phyloP scores from a whole-genome alignment of 2,113 vertebrate species.

The Sylvilagus bachmani region DNA sequence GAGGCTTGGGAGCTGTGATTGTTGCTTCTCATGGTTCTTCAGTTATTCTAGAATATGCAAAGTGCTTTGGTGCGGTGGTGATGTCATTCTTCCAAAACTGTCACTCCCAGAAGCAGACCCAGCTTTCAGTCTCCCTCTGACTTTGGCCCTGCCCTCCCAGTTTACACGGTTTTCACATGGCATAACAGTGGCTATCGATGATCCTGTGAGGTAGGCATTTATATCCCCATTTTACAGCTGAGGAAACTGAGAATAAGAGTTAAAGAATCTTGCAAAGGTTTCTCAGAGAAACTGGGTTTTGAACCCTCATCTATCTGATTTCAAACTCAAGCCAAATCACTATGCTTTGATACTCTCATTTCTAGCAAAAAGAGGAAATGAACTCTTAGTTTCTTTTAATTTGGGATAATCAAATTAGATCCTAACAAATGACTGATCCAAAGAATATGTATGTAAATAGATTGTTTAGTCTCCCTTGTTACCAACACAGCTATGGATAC shows the following conservation, averaged over 20 bases:
- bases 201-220: not conserved
- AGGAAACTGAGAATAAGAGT: not conserved
- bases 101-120: not conserved
- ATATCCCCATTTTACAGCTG: not conserved
- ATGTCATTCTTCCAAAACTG: not conserved
- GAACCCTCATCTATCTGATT: not conserved
- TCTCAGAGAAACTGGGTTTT: slow-evolving; percentile 15
- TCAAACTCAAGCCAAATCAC: slow-evolving; percentile 45
- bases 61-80: not conserved
- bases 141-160: not conserved
- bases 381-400: slow-evolving; percentile 35
- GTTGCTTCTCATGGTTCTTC: not conserved
- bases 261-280: not conserved
- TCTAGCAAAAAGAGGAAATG: slow-evolving; percentile 41
- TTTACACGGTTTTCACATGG: not conserved
- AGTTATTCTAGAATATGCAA: not conserved
- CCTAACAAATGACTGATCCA: not conserved
- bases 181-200: not conserved
- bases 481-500: not conserved
- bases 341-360: not conserved
- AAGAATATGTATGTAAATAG: not conserved
- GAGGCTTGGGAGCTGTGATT: not conserved
- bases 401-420: not conserved
- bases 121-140: not conserved
- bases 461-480: not conserved